A percentile compares a stretch with the other conserved stretches of the same genome.
Evolutionary conservation across 2,113 vertebrate species (phyloP).

Genomic region (Solea senegalensis): DNA sequence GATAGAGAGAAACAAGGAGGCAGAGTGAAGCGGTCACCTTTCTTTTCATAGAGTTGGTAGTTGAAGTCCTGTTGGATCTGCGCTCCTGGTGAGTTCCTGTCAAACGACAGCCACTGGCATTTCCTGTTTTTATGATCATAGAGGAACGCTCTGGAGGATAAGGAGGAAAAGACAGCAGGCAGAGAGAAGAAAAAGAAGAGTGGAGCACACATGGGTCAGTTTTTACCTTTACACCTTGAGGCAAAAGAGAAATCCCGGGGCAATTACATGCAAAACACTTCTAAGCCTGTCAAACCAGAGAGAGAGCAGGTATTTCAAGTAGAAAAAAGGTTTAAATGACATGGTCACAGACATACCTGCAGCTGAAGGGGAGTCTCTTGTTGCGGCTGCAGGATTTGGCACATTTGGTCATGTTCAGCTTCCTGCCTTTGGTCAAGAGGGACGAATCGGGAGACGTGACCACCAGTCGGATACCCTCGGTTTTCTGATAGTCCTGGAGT

Average conservation of each 20-base stretch:
- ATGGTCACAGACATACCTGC: constrained; percentile 86
- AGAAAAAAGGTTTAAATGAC: background rate
- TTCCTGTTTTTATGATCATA: constrained; percentile 83
- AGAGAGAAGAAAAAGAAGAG: constrained; percentile 10
- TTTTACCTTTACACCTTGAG: background rate
- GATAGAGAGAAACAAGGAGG: background rate
- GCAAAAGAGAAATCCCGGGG: background rate
- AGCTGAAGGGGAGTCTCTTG: constrained; percentile 88
- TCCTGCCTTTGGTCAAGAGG: constrained; percentile 86
- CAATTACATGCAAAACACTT: background rate
- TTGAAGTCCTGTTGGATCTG: constrained; percentile 87
- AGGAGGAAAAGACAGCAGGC: constrained; percentile 15
- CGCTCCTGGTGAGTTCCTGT: constrained; percentile 88
- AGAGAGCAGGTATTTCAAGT: background rate
- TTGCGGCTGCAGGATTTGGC: constrained; percentile 90
- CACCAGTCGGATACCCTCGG: constrained; percentile 82
- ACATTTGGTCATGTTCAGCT: constrained; percentile 87
- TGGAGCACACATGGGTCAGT: constrained; percentile 4
- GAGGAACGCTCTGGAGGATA: constrained; percentile 79
- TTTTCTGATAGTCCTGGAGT: constrained; percentile 95
- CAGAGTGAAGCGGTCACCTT: constrained; percentile 84
- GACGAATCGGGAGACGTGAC: constrained; percentile 75
- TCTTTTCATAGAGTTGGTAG: constrained; percentile 96
- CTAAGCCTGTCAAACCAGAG: background rate
- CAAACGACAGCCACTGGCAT: constrained; percentile 96